Base-by-base conservation (phyloP, 64 coral and sea anemone species). In the Montipora sp. region DNA sequence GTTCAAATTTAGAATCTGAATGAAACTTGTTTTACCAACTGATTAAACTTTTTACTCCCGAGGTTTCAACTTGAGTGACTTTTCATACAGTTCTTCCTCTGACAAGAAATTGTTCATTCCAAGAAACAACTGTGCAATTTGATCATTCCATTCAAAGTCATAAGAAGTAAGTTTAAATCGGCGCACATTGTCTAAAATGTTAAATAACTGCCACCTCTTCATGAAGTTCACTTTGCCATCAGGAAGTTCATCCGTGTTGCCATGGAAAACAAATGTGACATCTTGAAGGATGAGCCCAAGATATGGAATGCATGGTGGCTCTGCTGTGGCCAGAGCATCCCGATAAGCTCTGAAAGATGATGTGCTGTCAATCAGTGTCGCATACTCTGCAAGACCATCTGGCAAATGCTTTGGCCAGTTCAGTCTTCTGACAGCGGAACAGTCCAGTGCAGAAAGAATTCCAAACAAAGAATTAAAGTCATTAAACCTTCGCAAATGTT, bases 181-280 rank as follows among this genome's bases (percentile, higher is more conserved):
- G 19, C 95, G 80, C n/a, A 99, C 81, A 77, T 89, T 96, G 72
- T 99, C 94, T 73, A 99, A 65, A 66, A 99, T 99, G 15, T 99
- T 96, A 83, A 99, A 99, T 4, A 99, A 83, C 78, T 99, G 98
- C 98, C 98, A 96, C 66, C 98, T 84, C 78, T 99, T 99, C 22
- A 96, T 92, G 92, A 99, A 99, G 80, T 99, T 99, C 80, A 99
- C 98, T 76, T 99, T 99, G 46, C 98, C 98, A 90, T 96, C 98
- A 70, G 98, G 94, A 71, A 99, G 89, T 72, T 99, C 98, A 87
- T 99, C 94, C 11, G 82, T 88, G 87, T 99, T 99, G 18, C 98
- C 98, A 88, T 96, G 83, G 76, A 93, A 99, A 73, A 96, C 95
- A 79, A 99, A 99, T 27, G 98, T 99, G 66, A 99, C 98, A 90